Conservation (phyloP, 92 coral and sea anemone species). For the Muricea muricata region DNA sequence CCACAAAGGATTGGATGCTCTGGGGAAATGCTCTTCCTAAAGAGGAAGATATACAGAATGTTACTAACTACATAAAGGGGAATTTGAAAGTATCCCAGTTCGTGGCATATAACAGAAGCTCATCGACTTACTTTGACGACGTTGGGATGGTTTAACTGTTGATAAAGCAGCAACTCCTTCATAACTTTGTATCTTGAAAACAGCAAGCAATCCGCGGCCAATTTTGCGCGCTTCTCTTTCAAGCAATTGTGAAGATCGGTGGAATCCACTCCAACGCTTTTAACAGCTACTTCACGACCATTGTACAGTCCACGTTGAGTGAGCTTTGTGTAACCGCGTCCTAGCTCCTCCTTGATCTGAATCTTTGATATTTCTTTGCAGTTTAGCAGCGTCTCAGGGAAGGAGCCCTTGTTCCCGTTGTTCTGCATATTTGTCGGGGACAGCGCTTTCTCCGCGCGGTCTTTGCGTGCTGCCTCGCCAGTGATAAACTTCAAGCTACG, state of each 20-base stretch:
- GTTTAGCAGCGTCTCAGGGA: constrained; percentile 19
- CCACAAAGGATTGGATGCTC: too few species aligned
- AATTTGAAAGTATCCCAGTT: too few species aligned
- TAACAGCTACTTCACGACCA: constrained; percentile 75
- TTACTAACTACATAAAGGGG: too few species aligned
- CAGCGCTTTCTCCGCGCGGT: not conserved
- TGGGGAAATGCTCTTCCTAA: too few species aligned
- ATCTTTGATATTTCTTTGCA: constrained; percentile 77
- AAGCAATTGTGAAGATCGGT: constrained; percentile 80
- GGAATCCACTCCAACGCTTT: constrained; percentile 71
- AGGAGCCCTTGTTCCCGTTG: not conserved
- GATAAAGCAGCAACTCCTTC: constrained; percentile 84
- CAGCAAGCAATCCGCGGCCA: constrained; percentile 72
- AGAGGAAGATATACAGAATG: too few species aligned
- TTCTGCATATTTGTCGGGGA: too few species aligned
- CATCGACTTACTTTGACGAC: constrained; percentile 69
- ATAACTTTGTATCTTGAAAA: constrained; percentile 85
- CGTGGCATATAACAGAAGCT: too few species aligned
- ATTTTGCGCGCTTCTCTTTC: constrained; percentile 28
- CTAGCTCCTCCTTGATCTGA: constrained; percentile 60
- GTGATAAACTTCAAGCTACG: not conserved
- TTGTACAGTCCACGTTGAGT: constrained; percentile 75
- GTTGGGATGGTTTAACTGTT: constrained; percentile 81
- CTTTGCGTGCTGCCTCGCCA: not conserved
- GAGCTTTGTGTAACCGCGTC: constrained; percentile 85